A percentile compares a stretch with the other conserved stretches of the same genome.
Evolutionary conservation across 2,797 vertebrate species (phyloP).

Genomic region (Gila robusta): DNA sequence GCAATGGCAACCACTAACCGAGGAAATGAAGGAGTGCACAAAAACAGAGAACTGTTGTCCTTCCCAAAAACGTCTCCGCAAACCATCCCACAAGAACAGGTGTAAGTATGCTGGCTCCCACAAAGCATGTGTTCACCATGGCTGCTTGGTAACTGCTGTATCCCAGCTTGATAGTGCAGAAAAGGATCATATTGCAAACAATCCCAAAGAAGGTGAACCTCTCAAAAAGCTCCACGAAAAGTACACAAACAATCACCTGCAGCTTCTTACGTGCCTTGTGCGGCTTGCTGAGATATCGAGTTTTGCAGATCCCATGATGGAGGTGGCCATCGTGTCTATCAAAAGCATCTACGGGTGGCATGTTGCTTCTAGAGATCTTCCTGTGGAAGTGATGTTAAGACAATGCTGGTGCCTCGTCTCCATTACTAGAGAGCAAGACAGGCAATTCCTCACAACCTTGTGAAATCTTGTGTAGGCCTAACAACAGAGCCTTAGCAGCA

Average conservation of each 20-base stretch:
- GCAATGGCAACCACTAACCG: constrained; percentile 79
- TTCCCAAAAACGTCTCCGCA: constrained; percentile 81
- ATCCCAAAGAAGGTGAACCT: constrained; percentile 92
- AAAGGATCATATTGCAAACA: constrained; percentile 93
- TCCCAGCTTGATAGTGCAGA: constrained; percentile 88
- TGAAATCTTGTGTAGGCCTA: constrained; percentile 71
- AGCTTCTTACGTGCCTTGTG: constrained; percentile 78
- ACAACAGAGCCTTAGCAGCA: constrained; percentile 61
- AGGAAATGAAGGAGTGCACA: constrained; percentile 90
- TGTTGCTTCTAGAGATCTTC: constrained; percentile 52
- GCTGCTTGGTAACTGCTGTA: constrained; percentile 87
- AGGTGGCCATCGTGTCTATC: constrained; percentile 54
- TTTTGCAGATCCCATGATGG: constrained; percentile 49
- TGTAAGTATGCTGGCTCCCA: constrained; percentile 83
- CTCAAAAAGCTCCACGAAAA: constrained; percentile 91
- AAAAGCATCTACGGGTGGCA: constrained; percentile 70
- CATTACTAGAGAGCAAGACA: constrained; percentile 62
- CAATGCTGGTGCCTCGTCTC: constrained; percentile 60
- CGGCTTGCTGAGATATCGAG: constrained; percentile 34
- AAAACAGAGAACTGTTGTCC: constrained; percentile 84
- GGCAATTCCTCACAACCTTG: constrained; percentile 81
- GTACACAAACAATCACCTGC: constrained; percentile 83
- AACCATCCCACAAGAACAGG: constrained; percentile 87
- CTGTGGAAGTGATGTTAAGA: constrained; percentile 52
- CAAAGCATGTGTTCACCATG: constrained; percentile 87